Evolutionary conservation across 1,140 invertebrate species (phyloP).

Genomic region (Manduca sexta): DNA sequence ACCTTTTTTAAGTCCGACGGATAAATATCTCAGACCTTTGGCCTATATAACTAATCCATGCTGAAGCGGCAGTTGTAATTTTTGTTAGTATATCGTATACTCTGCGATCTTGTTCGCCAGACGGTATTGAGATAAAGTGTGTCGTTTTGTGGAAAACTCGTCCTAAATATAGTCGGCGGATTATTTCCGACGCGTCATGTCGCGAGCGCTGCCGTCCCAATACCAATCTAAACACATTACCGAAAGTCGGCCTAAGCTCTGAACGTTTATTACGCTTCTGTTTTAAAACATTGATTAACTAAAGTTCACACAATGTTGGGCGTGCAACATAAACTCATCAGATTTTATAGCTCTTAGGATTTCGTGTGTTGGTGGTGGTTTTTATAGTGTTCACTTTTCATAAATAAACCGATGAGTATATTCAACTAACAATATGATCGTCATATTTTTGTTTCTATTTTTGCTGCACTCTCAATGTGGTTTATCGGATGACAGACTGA

Average conservation of each 20-base stretch:
- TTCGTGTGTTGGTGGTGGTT: not conserved
- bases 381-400: not conserved
- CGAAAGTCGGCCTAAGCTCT: constrained; percentile 31
- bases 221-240: constrained; percentile 57
- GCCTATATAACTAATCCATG: not conserved
- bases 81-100: constrained; percentile 8
- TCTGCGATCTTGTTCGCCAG: constrained; percentile 10
- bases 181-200: constrained; percentile 59
- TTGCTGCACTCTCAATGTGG: no score
- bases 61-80: constrained; percentile 4
- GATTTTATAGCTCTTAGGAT: constrained; percentile 15
- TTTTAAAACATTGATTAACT: constrained; percentile 31
- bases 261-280: constrained; percentile 39
- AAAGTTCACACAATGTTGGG: constrained; percentile 11
- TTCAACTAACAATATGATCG: no score
- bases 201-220: constrained; percentile 38
- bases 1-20: not conserved
- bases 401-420: no score
- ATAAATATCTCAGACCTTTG: not conserved
- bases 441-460: not conserved
- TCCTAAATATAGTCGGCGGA: constrained; percentile 59
- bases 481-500: no score
- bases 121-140: constrained; percentile 42
- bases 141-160: constrained; percentile 63
- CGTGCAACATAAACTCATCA: constrained; percentile 21